A percentile compares a stretch with the other conserved stretches of the same genome.
These are phyloP conservation scores for Otis tarda DNA, from an alignment of 2,113 vertebrate species.

Conservation along the genomic window DNA sequence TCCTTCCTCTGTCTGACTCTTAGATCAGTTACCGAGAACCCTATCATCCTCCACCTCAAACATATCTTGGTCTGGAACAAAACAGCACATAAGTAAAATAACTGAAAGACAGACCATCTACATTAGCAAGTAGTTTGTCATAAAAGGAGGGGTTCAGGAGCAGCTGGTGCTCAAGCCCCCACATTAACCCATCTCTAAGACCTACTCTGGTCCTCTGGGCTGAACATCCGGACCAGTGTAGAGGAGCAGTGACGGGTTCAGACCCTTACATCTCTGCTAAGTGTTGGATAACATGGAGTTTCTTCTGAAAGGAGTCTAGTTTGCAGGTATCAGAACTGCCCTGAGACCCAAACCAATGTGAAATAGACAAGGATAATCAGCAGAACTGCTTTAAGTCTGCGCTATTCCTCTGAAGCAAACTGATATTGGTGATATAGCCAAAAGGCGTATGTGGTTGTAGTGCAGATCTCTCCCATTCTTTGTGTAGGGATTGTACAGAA, in stretches of 20 bases:
- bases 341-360: neutral
- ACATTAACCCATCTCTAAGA: neutral
- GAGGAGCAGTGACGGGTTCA: neutral
- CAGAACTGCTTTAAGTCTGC: neutral
- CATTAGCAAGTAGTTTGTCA: neutral
- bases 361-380: neutral
- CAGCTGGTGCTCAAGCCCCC: neutral
- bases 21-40: neutral
- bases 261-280: neutral
- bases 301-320: neutral
- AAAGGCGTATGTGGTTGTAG: accelerated
- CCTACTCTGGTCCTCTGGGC: neutral
- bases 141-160: neutral
- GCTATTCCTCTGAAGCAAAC: neutral
- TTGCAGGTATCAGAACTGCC: neutral
- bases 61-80: neutral
- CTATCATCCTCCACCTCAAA: neutral
- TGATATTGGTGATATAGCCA: accelerated
- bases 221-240: neutral
- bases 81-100: neutral
- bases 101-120: neutral
- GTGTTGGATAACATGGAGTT: accelerated
- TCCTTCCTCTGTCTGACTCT: neutral
- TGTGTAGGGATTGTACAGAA: accelerated
- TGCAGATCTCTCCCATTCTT: neutral